Evolutionary conservation across 2,888 invertebrate genomes (phyloP).

Genomic region (Pollenia labialis): DNA sequence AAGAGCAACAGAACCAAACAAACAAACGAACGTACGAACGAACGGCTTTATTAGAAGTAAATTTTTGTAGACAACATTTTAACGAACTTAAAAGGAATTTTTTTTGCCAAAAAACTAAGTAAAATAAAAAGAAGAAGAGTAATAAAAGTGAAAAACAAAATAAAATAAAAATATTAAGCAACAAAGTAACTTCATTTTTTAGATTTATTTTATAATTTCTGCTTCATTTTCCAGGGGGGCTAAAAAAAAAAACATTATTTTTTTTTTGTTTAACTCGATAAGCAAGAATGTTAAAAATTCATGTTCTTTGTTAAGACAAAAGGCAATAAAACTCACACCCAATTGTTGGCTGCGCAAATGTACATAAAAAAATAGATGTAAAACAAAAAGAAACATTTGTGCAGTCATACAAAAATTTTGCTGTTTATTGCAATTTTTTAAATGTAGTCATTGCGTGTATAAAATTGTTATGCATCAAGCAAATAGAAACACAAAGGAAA

Average conservation of each 20-base stretch:
- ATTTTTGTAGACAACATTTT: constrained; percentile 61
- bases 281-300: constrained; percentile 60
- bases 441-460: constrained; percentile 22
- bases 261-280: constrained; percentile 51
- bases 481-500: constrained; percentile 8
- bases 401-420: constrained; percentile 62
- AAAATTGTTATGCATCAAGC: neutral
- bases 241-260: constrained; percentile 27
- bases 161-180: constrained; percentile 1
- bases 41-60: constrained; percentile 61
- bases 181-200: constrained; percentile 44
- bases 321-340: constrained; percentile 62
- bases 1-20: constrained; percentile 9
- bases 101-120: constrained; percentile 31
- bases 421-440: constrained; percentile 50
- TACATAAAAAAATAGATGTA: constrained; percentile 8
- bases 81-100: constrained; percentile 65
- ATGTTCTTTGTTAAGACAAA: constrained; percentile 55
- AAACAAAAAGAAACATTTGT: constrained; percentile 41
- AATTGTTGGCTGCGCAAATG: constrained; percentile 44
- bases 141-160: neutral
- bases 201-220: constrained; percentile 42
- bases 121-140: neutral
- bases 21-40: neutral
- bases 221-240: constrained; percentile 20